phyloP scores from a whole-genome alignment of 2,113 vertebrate species.

The Artemisiospiza belli region DNA sequence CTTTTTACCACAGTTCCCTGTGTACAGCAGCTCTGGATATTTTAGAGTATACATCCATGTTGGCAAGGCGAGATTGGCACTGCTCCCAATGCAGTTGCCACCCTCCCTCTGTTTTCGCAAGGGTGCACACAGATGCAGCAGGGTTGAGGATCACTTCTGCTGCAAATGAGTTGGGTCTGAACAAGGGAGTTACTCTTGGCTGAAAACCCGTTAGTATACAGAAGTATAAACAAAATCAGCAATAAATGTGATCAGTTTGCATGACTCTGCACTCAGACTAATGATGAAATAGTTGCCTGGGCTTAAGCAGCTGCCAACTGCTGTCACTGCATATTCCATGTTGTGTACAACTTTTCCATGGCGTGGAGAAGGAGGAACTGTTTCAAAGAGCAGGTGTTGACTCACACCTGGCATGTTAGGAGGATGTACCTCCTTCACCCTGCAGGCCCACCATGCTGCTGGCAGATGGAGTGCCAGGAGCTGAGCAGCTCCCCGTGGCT shows the following conservation, averaged over 20 bases:
- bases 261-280: slow-evolving; percentile 45
- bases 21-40: slow-evolving; percentile 47
- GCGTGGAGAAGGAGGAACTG: background rate
- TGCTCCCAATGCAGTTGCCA: slow-evolving; percentile 45
- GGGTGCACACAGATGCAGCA: slow-evolving; percentile 51
- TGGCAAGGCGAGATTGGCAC: slow-evolving; percentile 50
- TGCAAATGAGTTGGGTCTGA: slow-evolving; percentile 55
- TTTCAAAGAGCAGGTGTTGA: slow-evolving; percentile 44
- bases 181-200: slow-evolving; percentile 61
- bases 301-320: slow-evolving; percentile 31
- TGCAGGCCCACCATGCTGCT: background rate
- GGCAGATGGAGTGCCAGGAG: background rate
- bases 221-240: slow-evolving; percentile 67
- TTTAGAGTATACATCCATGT: slow-evolving; percentile 23
- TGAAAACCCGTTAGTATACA: slow-evolving; percentile 19
- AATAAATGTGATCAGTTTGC: slow-evolving; percentile 50
- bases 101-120: slow-evolving; percentile 9
- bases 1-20: slow-evolving; percentile 9
- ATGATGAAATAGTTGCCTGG: slow-evolving; percentile 38
- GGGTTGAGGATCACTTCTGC: slow-evolving; percentile 61
- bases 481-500: background rate
- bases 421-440: background rate
- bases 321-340: slow-evolving; percentile 5
- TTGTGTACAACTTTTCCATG: background rate
- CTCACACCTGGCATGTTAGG: background rate